Conservation (phyloP, 35 echinoderm and acorn worm species). For the Strongylocentrotus purpuratus region DNA sequence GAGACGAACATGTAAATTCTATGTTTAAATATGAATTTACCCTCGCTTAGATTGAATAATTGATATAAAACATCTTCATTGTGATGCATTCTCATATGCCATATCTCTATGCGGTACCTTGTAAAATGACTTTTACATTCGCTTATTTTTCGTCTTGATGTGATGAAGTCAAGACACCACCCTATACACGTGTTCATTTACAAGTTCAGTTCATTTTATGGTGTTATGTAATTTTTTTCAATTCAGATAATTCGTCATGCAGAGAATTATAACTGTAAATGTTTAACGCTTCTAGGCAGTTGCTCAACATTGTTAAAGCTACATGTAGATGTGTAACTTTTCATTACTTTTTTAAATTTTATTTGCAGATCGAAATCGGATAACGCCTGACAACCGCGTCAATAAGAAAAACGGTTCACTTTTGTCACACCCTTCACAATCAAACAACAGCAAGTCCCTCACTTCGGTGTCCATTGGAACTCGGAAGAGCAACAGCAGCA, state of each 20-base stretch:
- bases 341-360: not conserved
- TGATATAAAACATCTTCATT: too few species aligned
- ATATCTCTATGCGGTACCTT: too few species aligned
- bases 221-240: not conserved
- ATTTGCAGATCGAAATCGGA: slow-evolving; percentile 25
- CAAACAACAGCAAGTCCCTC: not conserved
- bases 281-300: not conserved
- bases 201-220: not conserved
- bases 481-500: slow-evolving; percentile 30
- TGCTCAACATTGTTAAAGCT: not conserved
- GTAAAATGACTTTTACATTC: too few species aligned
- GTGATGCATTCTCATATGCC: too few species aligned
- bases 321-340: not conserved
- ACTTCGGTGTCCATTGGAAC: not conserved
- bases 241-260: not conserved
- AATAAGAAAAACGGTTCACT: not conserved
- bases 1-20: too few species aligned
- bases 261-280: not conserved
- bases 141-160: too few species aligned
- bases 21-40: too few species aligned
- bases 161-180: not conserved
- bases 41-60: too few species aligned
- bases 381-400: not conserved
- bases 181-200: not conserved
- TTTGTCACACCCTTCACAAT: not conserved